Percentiles rank a stretch among this genome's conserved stretches.
Conservation (phyloP, 2,113 vertebrate species). For the Columbina picui region DNA sequence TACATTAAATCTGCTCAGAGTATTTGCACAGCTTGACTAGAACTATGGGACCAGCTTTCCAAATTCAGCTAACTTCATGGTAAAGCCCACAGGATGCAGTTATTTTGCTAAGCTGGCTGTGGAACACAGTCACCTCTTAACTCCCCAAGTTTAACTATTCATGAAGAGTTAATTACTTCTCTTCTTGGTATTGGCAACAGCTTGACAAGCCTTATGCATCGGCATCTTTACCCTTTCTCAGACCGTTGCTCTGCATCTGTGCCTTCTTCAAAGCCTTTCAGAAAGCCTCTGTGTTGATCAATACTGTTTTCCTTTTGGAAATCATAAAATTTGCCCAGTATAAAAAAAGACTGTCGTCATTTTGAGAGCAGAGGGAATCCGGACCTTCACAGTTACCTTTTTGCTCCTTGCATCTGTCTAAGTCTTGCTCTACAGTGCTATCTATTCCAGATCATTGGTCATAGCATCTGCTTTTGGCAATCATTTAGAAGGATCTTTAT, state of each 20-base stretch:
- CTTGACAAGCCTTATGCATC: background rate
- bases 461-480: background rate
- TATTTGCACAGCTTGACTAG: slow-evolving; percentile 32
- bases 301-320: background rate
- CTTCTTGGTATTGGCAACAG: background rate
- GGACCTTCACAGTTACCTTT: background rate
- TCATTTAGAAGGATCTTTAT: background rate
- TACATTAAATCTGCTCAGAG: slow-evolving; percentile 26
- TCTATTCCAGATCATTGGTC: background rate
- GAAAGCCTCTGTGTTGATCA: background rate
- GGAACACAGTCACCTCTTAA: slow-evolving; percentile 7
- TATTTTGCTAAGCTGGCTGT: background rate
- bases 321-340: background rate
- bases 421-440: background rate
- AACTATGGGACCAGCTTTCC: background rate
- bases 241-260: background rate
- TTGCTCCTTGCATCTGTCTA: background rate
- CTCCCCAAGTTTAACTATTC: background rate
- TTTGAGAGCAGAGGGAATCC: background rate
- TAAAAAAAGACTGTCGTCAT: rapidly evolving
- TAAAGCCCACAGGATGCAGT: background rate
- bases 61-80: background rate
- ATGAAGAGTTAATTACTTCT: slow-evolving; percentile 15
- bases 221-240: background rate
- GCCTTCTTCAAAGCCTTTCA: background rate